These are phyloP conservation scores for Sycophila sp. DNA, from an alignment of 1,140 invertebrate species.

Conservation along the genomic window DNA sequence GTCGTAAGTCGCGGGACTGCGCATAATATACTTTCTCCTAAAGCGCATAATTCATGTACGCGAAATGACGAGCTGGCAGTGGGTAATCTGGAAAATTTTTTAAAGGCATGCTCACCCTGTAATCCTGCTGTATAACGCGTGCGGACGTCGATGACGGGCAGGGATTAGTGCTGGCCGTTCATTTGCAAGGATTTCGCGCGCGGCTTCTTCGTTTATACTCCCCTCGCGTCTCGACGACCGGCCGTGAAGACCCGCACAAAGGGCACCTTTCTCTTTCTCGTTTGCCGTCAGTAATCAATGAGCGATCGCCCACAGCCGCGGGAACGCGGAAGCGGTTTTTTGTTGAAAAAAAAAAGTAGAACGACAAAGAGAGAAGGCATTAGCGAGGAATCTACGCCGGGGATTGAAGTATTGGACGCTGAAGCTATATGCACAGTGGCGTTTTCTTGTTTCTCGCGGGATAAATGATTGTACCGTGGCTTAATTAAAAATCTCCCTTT, in stretches of 20 bases:
- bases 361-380: not conserved
- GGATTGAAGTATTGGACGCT: not conserved
- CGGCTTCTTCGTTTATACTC: not conserved
- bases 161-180: conserved; percentile 1
- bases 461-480: too few relatives aligned
- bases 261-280: not conserved
- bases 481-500: too few relatives aligned
- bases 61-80: not conserved
- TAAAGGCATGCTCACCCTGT: not conserved
- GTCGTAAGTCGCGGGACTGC: too few relatives aligned
- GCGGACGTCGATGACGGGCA: not conserved
- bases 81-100: not conserved
- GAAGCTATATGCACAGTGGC: too few relatives aligned
- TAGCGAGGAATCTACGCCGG: not conserved
- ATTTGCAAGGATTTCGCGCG: conserved; percentile 21
- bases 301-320: conserved; percentile 5
- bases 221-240: not conserved
- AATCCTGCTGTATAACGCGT: not conserved
- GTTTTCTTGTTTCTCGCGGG: too few relatives aligned
- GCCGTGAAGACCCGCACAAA: not conserved
- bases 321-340: not conserved
- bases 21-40: too few relatives aligned
- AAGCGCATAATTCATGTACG: not conserved
- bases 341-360: not conserved
- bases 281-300: conserved; percentile 8